Conservation (phyloP, 2,113 vertebrate species). For the Choloepus hoffmanni region DNA sequence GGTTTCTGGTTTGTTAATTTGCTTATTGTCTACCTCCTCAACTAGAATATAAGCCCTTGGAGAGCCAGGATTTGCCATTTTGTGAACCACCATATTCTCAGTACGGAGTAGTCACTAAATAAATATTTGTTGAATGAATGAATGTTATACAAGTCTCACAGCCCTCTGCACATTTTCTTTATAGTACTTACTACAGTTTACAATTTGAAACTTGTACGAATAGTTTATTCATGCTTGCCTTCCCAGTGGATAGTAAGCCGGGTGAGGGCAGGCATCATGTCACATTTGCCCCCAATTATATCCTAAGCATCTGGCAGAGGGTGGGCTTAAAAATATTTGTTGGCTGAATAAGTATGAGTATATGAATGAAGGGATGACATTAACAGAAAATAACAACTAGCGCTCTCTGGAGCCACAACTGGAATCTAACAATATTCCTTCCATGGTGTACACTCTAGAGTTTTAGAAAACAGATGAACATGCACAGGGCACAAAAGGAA, state of each 20-base stretch:
- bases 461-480: not conserved
- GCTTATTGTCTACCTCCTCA: not conserved
- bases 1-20: not conserved
- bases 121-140: not conserved
- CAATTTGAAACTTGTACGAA: not conserved
- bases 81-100: not conserved
- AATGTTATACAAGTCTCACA: not conserved
- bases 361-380: not conserved
- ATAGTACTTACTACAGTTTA: not conserved
- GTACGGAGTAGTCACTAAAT: not conserved
- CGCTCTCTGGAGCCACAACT: not conserved
- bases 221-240: not conserved
- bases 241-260: not conserved
- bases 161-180: not conserved
- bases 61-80: not conserved
- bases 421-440: not conserved
- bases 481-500: not conserved
- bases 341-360: not conserved
- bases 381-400: not conserved
- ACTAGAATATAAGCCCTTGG: not conserved
- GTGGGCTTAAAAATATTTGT: not conserved
- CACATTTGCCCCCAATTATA: not conserved
- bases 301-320: not conserved
- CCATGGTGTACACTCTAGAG: fast-evolving
- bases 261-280: not conserved